Evolutionary conservation across 2,797 vertebrate species (phyloP).

Genomic region (Aselliscus stoliczkanus): DNA sequence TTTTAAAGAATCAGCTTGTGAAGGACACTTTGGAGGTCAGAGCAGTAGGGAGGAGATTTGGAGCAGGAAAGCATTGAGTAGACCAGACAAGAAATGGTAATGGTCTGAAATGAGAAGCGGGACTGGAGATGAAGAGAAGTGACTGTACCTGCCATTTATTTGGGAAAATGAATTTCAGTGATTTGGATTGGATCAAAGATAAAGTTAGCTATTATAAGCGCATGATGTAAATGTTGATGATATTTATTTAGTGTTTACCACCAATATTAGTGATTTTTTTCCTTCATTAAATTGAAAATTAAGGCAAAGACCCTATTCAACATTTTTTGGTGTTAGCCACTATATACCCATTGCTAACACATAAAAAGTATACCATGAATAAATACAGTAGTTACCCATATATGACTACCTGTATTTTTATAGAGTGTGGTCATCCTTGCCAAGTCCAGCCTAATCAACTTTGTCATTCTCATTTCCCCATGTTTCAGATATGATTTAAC

Average conservation of each 20-base stretch:
- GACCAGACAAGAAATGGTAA: neutral
- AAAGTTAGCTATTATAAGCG: neutral
- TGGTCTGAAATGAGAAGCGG: neutral
- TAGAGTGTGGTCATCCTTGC: neutral
- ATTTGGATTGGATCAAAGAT: neutral
- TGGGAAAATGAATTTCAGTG: conserved; percentile 1
- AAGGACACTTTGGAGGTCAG: neutral
- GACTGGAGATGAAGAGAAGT: neutral
- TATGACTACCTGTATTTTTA: neutral
- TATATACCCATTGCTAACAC: neutral
- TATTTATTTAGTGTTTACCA: neutral
- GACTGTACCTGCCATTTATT: neutral
- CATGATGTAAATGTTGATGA: neutral
- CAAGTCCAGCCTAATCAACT: neutral
- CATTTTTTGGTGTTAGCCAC: neutral
- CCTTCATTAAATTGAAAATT: conserved; percentile 23
- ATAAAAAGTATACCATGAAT: neutral
- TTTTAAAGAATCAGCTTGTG: neutral
- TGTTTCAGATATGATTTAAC: neutral
- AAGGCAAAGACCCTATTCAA: neutral
- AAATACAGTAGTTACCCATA: neutral
- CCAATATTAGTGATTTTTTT: neutral
- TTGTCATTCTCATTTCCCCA: neutral
- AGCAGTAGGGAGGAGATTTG: neutral
- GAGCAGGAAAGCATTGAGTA: neutral